phyloP scores from a whole-genome alignment of 2,797 vertebrate genomes.

The Alauda arvensis region DNA sequence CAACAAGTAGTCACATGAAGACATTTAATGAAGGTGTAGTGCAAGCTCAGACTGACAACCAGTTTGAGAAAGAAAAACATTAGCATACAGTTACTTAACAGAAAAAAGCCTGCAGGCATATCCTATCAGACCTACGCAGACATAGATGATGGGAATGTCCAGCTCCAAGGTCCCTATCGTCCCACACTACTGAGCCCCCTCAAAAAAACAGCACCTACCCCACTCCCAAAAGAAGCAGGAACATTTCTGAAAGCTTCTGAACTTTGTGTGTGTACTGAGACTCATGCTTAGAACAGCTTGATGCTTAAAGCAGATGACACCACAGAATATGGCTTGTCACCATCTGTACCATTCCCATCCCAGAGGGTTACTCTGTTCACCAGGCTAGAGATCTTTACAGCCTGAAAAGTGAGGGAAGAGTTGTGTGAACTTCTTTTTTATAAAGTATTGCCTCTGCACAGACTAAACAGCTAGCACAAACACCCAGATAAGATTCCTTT shows the following conservation, averaged over 20 bases:
- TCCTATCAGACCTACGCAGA: background rate
- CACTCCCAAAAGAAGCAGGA: background rate
- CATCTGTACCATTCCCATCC: background rate
- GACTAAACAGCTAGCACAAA: background rate
- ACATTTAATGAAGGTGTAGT: background rate
- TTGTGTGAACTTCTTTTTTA: background rate
- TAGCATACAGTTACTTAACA: background rate
- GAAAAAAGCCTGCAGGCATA: background rate
- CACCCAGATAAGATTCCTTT: background rate
- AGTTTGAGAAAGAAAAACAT: background rate
- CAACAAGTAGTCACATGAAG: slow-evolving; percentile 16
- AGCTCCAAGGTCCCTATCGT: background rate
- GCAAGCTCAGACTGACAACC: background rate
- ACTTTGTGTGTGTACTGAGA: background rate
- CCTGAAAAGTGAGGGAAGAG: background rate
- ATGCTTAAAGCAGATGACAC: background rate
- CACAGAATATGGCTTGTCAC: background rate
- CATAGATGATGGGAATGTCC: background rate
- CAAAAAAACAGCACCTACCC: background rate
- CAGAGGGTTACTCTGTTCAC: background rate
- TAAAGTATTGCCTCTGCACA: background rate
- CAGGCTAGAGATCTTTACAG: background rate
- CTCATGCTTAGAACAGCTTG: background rate
- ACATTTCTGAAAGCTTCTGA: background rate
- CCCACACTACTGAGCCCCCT: background rate